These are phyloP conservation scores for Phodopus roborovskii DNA, from an alignment of 2,113 vertebrate genomes.

Conservation along the genomic window DNA sequence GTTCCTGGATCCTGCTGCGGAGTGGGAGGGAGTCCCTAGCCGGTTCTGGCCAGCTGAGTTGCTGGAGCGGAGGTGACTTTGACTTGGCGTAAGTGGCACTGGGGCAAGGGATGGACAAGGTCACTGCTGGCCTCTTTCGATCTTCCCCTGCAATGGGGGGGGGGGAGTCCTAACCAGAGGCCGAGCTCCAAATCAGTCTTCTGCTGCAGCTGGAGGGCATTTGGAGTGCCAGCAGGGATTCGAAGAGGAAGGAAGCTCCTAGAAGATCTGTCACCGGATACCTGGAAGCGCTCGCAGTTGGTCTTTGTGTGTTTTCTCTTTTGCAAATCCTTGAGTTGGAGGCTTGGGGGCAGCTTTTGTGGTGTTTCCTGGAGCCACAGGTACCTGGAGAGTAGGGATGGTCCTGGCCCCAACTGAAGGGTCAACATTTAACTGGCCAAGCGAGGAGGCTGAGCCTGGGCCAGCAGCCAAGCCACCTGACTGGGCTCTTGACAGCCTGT, in stretches of 20 bases:
- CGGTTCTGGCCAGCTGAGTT: background rate
- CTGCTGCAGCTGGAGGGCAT: background rate
- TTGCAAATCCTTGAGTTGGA: slow-evolving; percentile 57
- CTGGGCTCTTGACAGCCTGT: background rate
- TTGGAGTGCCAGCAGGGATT: slow-evolving; percentile 3
- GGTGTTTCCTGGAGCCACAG: accelerated
- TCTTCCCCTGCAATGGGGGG: background rate
- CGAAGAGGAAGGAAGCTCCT: slow-evolving; percentile 24
- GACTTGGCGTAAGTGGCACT: slow-evolving; percentile 57
- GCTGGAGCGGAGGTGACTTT: slow-evolving; percentile 82
- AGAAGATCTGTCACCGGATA: background rate
- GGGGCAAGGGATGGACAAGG: background rate
- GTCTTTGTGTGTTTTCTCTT: background rate
- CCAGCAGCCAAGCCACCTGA: background rate
- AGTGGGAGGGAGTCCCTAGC: slow-evolving; percentile 64
- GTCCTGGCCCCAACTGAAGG: background rate
- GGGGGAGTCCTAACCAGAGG: background rate
- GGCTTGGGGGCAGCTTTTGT: background rate
- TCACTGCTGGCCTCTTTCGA: accelerated
- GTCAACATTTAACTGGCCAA: background rate
- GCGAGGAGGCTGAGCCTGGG: background rate
- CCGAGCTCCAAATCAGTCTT: background rate
- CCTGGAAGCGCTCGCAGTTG: background rate
- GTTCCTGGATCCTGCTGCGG: slow-evolving; percentile 73
- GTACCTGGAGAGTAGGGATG: background rate